phyloP scores from a whole-genome alignment of 1,140 invertebrate genomes.

The Achroia grisella region DNA sequence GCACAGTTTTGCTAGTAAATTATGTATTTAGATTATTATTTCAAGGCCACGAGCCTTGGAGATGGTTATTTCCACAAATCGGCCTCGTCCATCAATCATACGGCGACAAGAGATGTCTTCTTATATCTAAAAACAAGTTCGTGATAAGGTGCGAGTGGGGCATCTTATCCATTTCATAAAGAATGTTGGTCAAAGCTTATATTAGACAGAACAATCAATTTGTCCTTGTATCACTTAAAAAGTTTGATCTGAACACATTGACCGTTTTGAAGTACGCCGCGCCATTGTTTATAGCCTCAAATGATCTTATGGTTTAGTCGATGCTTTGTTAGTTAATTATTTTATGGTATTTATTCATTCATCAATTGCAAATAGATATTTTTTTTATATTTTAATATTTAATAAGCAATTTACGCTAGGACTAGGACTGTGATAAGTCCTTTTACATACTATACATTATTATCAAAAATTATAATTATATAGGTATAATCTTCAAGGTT shows the following conservation, averaged over 20 bases:
- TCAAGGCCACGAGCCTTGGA: conserved; percentile 23
- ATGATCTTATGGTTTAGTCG: no score
- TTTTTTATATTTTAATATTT: no score
- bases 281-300: no score
- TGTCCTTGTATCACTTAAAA: conserved; percentile 2
- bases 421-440: no score
- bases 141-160: conserved; percentile 3
- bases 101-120: not conserved
- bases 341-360: no score
- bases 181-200: not conserved
- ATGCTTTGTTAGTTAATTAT: no score
- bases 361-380: no score
- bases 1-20: not conserved
- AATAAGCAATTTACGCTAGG: no score
- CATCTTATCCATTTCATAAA: not conserved
- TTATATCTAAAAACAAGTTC: conserved; percentile 7
- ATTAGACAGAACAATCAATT: not conserved
- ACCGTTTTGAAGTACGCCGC: not conserved
- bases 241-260: conserved; percentile 1
- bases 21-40: conserved; percentile 16
- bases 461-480: no score
- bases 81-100: conserved; percentile 48
- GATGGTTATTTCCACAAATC: conserved; percentile 38
- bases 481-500: no score
- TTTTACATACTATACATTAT: no score